These are phyloP conservation scores for Tragelaphus buxtoni DNA, from an alignment of 2,113 vertebrate genomes.

Conservation along the genomic window DNA sequence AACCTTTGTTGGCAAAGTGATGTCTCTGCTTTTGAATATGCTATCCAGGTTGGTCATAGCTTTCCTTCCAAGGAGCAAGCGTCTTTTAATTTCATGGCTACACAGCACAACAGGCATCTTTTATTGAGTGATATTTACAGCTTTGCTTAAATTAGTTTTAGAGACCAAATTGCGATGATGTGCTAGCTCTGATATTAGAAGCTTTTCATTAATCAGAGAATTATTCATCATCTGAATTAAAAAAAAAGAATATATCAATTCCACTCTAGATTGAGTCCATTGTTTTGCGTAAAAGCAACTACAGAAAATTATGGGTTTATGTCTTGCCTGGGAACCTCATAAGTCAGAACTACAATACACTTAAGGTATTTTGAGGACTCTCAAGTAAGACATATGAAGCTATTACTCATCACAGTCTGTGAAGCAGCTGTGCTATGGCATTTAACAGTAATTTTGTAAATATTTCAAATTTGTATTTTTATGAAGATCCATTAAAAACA, in stretches of 20 bases:
- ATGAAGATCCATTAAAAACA: neutral
- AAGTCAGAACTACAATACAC: slow-evolving; percentile 46
- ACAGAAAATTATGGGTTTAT: slow-evolving; percentile 42
- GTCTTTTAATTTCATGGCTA: too few relatives aligned
- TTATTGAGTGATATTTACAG: neutral
- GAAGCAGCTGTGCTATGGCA: neutral
- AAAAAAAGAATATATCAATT: slow-evolving; percentile 39
- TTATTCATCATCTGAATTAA: slow-evolving; percentile 28
- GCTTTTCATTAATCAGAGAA: slow-evolving; percentile 6
- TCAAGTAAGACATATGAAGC: slow-evolving; percentile 38
- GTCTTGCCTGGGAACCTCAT: slow-evolving; percentile 27
- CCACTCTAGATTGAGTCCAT: neutral
- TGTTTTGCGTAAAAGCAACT: slow-evolving; percentile 25
- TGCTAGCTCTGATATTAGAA: neutral
- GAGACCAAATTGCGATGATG: neutral
- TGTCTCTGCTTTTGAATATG: too few relatives aligned
- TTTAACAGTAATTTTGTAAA: slow-evolving; percentile 42
- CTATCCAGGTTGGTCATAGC: too few relatives aligned
- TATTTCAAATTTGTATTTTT: slow-evolving; percentile 40
- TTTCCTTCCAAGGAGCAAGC: too few relatives aligned
- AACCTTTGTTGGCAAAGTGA: too few relatives aligned
- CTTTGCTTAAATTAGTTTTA: neutral
- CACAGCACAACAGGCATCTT: neutral
- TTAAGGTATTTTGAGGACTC: slow-evolving; percentile 23
- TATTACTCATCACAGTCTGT: slow-evolving; percentile 20